Percentiles rank a stretch among this genome's conserved stretches.
Conservation (phyloP, 2,888 invertebrate genomes). For the Neoitamus cyanurus region DNA sequence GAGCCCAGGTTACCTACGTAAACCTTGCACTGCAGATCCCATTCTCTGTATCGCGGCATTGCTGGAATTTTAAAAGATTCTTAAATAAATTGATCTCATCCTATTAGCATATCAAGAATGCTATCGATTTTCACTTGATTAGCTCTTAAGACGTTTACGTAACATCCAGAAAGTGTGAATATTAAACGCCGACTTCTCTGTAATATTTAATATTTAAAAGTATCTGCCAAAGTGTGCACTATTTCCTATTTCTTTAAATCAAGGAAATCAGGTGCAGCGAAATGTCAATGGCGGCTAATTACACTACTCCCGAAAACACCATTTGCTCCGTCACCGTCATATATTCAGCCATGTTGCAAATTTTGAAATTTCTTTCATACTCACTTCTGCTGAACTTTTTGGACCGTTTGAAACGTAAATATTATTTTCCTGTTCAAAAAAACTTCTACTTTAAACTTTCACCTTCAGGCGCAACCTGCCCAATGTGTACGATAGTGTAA, state of each 20-base stretch:
- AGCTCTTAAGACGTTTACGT: background rate
- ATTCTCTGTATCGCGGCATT: constrained; percentile 72
- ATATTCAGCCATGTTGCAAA: background rate
- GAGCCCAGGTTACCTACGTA: constrained; percentile 91
- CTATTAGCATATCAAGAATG: background rate
- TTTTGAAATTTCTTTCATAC: background rate
- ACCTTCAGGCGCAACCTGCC: background rate
- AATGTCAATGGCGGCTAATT: background rate
- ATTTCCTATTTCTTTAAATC: too few species aligned
- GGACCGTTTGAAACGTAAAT: background rate
- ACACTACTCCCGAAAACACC: background rate
- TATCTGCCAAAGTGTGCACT: too few species aligned
- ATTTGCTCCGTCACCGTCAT: background rate
- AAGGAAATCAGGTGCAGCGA: too few species aligned
- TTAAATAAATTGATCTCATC: background rate
- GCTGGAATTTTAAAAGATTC: background rate
- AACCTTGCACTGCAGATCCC: constrained; percentile 87
- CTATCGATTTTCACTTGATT: background rate
- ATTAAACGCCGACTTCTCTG: background rate
- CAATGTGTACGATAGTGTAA: too few species aligned
- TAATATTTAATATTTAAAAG: background rate
- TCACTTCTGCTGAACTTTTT: background rate
- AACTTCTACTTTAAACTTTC: background rate
- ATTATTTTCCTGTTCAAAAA: background rate
- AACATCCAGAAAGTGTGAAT: background rate